phyloP scores from a whole-genome alignment of 2,888 invertebrate genomes.

The Orthosia cruda region DNA sequence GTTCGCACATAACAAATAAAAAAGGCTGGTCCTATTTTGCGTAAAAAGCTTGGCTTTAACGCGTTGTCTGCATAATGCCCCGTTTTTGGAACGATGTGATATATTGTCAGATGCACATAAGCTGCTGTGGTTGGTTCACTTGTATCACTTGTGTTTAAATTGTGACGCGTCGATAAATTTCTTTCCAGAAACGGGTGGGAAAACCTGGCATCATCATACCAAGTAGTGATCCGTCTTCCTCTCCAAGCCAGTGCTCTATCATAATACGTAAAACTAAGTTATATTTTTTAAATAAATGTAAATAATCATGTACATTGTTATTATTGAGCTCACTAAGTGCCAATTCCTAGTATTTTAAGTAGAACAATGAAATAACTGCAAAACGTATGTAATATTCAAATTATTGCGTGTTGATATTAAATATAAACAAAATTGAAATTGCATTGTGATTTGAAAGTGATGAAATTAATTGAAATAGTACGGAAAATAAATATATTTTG shows the following conservation, averaged over 20 bases:
- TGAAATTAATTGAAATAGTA: conserved; percentile 76
- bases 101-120: not conserved
- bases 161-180: not conserved
- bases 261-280: conserved; percentile 68
- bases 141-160: not conserved
- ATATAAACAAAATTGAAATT: conserved; percentile 65
- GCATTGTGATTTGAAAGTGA: conserved; percentile 85
- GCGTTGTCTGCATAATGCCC: conserved; percentile 16
- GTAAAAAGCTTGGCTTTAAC: not conserved
- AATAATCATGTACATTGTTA: conserved; percentile 78
- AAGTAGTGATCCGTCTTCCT: conserved; percentile 30
- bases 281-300: conserved; percentile 66
- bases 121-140: not conserved
- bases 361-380: conserved; percentile 75
- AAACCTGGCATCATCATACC: conserved; percentile 49
- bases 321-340: conserved; percentile 89
- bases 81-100: not conserved
- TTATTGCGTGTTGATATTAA: conserved; percentile 74
- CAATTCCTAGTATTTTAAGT: conserved; percentile 86
- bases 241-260: conserved; percentile 46
- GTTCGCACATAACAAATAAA: conserved; percentile 14
- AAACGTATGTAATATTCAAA: conserved; percentile 53
- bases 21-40: not conserved
- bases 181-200: not conserved
- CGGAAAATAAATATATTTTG: conserved; percentile 82